Conservation (phyloP, 92 coral and sea anemone genomes). For the Epizoanthus ramosus region DNA sequence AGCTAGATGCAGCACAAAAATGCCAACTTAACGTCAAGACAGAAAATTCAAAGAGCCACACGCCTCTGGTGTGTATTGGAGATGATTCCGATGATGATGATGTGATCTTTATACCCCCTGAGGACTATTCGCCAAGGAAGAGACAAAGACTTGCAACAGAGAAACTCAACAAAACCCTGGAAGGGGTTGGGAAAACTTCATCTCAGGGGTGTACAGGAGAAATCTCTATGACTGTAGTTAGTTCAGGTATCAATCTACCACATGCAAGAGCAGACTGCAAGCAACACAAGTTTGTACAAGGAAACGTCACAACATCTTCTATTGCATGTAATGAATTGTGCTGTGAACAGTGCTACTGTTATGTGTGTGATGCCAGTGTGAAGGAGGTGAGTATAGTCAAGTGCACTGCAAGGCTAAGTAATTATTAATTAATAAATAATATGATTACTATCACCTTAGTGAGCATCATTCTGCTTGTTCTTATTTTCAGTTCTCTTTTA, state of each 20-base stretch:
- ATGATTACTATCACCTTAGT: too few species aligned
- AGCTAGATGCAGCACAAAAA: conserved; percentile 43
- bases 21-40: conserved; percentile 54
- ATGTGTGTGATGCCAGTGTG: conserved; percentile 74
- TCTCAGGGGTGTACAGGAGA: conserved; percentile 17
- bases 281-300: conserved; percentile 62
- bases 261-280: conserved; percentile 78
- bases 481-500: too few species aligned
- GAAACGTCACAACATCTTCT: conserved; percentile 56
- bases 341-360: conserved; percentile 85
- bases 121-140: conserved; percentile 79
- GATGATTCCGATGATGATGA: conserved; percentile 71
- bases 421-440: too few species aligned
- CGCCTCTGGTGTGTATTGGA: conserved; percentile 49
- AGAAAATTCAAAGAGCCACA: conserved; percentile 32
- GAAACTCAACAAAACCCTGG: not conserved
- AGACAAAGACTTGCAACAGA: conserved; percentile 51
- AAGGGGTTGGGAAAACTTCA: not conserved
- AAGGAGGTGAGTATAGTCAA: conserved; percentile 56
- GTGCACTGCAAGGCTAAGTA: too few species aligned
- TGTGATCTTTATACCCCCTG: conserved; percentile 75
- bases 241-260: conserved; percentile 63
- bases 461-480: too few species aligned
- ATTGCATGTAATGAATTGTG: conserved; percentile 61
- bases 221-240: conserved; percentile 56